Conservation (phyloP, 1,140 invertebrate genomes). For the Neotoxoptera formosana region DNA sequence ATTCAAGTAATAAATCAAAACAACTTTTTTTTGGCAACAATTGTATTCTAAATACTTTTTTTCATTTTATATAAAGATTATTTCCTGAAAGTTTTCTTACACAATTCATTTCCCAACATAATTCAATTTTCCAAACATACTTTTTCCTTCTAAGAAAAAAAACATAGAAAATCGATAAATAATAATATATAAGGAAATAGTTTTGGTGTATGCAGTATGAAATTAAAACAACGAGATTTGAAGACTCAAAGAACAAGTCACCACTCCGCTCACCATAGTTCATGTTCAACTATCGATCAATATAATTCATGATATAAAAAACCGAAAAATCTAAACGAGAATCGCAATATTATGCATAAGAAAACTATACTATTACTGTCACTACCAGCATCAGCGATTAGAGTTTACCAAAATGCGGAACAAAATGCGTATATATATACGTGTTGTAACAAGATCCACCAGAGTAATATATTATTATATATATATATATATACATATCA, state of each 20-base stretch:
- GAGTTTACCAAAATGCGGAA: not conserved
- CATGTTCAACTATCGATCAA: not conserved
- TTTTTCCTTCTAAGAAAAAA: not conserved
- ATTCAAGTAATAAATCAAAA: not conserved
- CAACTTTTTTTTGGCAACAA: constrained; percentile 3
- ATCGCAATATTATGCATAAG: not conserved
- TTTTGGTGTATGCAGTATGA: not conserved
- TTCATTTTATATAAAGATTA: not conserved
- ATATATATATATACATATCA: not conserved
- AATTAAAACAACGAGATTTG: not conserved
- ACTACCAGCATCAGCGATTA: not conserved
- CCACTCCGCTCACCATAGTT: not conserved
- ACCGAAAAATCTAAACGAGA: not conserved
- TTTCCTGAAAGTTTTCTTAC: not conserved
- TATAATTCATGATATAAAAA: not conserved
- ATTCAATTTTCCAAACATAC: constrained; percentile 26
- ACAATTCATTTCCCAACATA: constrained; percentile 34
- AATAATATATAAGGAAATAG: not conserved
- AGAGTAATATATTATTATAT: not conserved
- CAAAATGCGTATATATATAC: not conserved
- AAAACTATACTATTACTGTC: not conserved
- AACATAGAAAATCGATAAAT: not conserved
- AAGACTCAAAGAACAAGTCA: not conserved
- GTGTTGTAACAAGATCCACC: not conserved
- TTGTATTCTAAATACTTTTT: constrained; percentile 30